Base-by-base conservation (phyloP, 2,113 vertebrate species). In the Spermophilus dauricus region DNA sequence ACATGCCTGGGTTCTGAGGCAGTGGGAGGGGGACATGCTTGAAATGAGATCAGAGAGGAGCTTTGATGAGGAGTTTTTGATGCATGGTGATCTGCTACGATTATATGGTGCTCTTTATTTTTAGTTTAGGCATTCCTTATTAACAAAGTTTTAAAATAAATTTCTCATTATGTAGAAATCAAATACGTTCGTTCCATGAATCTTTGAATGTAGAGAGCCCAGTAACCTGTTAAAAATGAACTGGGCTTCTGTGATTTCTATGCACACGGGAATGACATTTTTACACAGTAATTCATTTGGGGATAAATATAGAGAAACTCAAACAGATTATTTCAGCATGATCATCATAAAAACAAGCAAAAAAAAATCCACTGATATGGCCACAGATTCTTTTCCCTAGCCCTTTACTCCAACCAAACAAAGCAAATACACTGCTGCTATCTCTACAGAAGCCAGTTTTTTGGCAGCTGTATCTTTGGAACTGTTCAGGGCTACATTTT, bases 391-490 rank as follows among this genome's bases (percentile, higher is more conserved):
- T 12, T 82, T 89, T 80, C 5, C 20, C 8, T 20, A 16, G 1
- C 30, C 8, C 3, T 70, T 83, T 30, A 78, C 32, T 18, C 34
- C 11, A 61, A 77, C 20, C 89, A 82, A 91, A 39, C 69, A 56
- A 58, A 48, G 39, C 7, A 70, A 78, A 63, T 7, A 77, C 2
- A 16, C 24, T 77, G 26, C 42, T 89, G 34, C 51, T 92, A 39
- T 42, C 77, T 61, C 67, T 77, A 14, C 11, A 85, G n/a, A 76
- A 96, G 11, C 9, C 17, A n/a, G 37, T 8, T 69, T 92, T 84
- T 45, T 56, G 51, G 16, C 58, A 82, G n/a, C 42, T 53, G 39
- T 65, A 86, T 86, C 86, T 76, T 58, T 70, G 34, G 13, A 97
- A 87, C 32, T 72, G 14, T 58, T 72, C 53, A 77, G 4, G 28